Conservation (phyloP, 2,113 vertebrate species). For the Nibea coibor region DNA sequence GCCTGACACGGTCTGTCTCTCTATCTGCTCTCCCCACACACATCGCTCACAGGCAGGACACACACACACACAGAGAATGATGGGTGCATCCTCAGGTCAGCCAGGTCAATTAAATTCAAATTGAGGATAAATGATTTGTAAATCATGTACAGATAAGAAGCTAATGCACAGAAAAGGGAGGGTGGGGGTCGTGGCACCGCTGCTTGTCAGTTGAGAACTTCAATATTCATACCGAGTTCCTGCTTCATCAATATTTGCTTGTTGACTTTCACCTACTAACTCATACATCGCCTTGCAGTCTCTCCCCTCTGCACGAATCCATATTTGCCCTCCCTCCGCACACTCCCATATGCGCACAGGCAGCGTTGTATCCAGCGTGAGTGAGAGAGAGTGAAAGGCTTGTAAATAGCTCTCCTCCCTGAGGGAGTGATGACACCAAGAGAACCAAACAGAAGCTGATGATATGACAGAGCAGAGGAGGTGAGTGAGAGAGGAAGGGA, state of each 20-base stretch:
- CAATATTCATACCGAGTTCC: not conserved
- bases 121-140: slow-evolving; percentile 83
- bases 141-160: slow-evolving; percentile 78
- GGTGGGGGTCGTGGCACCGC: not conserved
- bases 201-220: slow-evolving; percentile 6
- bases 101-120: slow-evolving; percentile 85
- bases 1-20: slow-evolving; percentile 67
- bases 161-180: slow-evolving; percentile 27
- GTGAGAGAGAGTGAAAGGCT: slow-evolving; percentile 65
- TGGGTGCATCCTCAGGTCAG: slow-evolving; percentile 80
- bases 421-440: slow-evolving; percentile 79
- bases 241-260: slow-evolving; percentile 43
- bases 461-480: slow-evolving; percentile 61
- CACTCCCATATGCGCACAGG: slow-evolving; percentile 54
- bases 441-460: slow-evolving; percentile 80
- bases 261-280: slow-evolving; percentile 37
- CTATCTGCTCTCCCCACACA: slow-evolving; percentile 67
- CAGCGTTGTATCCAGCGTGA: slow-evolving; percentile 56
- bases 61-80: slow-evolving; percentile 52
- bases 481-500: not conserved
- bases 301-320: slow-evolving; percentile 16
- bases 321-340: slow-evolving; percentile 34
- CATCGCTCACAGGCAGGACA: slow-evolving; percentile 60
- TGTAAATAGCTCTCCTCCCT: slow-evolving; percentile 77
- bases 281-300: slow-evolving; percentile 17